These are phyloP conservation scores for Pocota personata DNA, from an alignment of 2,888 invertebrate genomes.

Conservation along the genomic window DNA sequence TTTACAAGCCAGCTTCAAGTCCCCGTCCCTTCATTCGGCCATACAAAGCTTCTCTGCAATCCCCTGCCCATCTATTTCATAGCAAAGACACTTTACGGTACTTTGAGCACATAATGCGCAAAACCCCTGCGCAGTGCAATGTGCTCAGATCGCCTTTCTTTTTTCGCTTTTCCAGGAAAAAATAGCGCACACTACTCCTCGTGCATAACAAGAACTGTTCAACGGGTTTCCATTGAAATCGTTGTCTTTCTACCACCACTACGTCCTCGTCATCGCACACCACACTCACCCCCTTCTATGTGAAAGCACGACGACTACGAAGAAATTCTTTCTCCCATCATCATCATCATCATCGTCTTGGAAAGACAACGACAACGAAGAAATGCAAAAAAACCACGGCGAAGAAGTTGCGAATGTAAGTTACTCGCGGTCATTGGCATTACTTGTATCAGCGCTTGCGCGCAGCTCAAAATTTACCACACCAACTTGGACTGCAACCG, in stretches of 20 bases:
- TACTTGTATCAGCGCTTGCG: constrained; percentile 9
- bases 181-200: constrained; percentile 71
- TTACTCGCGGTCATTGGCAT: constrained; percentile 82
- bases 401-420: constrained; percentile 82
- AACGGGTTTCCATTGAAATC: constrained; percentile 70
- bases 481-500: constrained; percentile 44
- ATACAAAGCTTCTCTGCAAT: constrained; percentile 30
- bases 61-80: constrained; percentile 60
- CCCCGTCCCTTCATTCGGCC: constrained; percentile 12
- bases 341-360: constrained; percentile 60
- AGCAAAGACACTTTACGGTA: constrained; percentile 72
- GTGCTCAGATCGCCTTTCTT: constrained; percentile 69
- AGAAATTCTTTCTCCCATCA: constrained; percentile 73
- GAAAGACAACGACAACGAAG: constrained; percentile 56
- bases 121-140: constrained; percentile 32
- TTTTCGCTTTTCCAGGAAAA: constrained; percentile 74
- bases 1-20: constrained; percentile 29
- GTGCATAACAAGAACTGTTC: constrained; percentile 66
- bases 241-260: constrained; percentile 33
- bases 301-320: constrained; percentile 56
- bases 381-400: constrained; percentile 67
- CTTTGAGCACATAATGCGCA: constrained; percentile 65
- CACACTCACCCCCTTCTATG: constrained; percentile 18
- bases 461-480: constrained; percentile 47
- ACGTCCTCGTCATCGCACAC: not conserved